Evolutionary conservation across 2,888 invertebrate genomes (phyloP).

Genomic region (Folsomia candida): DNA sequence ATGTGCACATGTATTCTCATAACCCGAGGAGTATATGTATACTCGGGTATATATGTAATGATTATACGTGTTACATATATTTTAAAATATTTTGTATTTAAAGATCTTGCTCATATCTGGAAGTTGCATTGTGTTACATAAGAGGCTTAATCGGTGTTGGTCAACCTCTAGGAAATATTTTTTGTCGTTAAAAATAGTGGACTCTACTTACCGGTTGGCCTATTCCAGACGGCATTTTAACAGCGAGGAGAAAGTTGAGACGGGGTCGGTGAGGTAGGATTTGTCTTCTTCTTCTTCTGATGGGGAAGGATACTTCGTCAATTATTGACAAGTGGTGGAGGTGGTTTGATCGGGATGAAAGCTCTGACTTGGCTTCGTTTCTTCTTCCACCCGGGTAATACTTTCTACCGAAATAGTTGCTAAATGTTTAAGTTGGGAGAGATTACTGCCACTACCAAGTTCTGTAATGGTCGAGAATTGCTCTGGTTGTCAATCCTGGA

Average conservation of each 20-base stretch:
- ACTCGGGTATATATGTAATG: no score
- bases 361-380: background rate
- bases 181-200: no score
- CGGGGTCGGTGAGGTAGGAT: background rate
- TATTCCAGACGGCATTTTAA: background rate
- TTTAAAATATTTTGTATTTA: no score
- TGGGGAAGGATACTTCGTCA: background rate
- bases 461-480: background rate
- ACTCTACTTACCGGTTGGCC: background rate
- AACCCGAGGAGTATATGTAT: no score
- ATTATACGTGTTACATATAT: no score
- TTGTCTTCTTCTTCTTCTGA: background rate
- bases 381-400: background rate
- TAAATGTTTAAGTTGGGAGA: conserved; percentile 1
- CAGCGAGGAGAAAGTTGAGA: background rate
- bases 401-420: background rate
- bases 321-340: background rate
- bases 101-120: no score
- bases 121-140: no score
- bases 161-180: no score
- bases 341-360: background rate
- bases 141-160: no score
- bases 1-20: no score
- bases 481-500: background rate
- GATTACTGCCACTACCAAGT: background rate